These are phyloP conservation scores for Oenanthe melanoleuca DNA, from an alignment of 2,113 vertebrate genomes.

Conservation along the genomic window DNA sequence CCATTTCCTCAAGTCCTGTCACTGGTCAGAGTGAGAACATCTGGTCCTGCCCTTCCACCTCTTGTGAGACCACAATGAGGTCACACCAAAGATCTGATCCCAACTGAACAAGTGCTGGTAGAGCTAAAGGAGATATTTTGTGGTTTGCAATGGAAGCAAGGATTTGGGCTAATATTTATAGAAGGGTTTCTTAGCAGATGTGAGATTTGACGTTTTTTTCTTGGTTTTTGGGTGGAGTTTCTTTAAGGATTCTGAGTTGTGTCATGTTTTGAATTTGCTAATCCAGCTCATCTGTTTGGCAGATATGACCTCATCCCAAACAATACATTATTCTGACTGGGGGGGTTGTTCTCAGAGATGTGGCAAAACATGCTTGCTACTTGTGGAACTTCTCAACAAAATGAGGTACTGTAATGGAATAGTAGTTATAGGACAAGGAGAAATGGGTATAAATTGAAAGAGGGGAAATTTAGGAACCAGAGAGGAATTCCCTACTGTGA, in stretches of 20 bases:
- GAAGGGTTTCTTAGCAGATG: background rate
- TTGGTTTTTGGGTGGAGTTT: background rate
- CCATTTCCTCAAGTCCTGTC: background rate
- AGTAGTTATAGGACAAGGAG: background rate
- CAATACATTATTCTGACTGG: accelerated
- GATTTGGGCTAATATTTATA: background rate
- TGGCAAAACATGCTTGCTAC: background rate
- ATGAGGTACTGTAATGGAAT: background rate
- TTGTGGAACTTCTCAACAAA: background rate
- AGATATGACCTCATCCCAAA: background rate
- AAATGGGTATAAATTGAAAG: background rate
- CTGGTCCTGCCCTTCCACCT: background rate
- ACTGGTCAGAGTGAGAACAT: too few relatives aligned
- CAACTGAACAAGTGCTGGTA: background rate
- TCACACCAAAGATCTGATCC: background rate
- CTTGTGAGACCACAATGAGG: background rate
- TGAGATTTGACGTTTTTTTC: background rate
- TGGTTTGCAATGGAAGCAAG: background rate
- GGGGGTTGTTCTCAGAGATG: background rate
- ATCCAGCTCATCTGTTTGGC: background rate
- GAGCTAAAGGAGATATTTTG: background rate
- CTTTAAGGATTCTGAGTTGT: background rate
- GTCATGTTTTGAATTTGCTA: background rate
- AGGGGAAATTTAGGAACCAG: too few relatives aligned
- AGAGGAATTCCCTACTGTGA: background rate